These are phyloP conservation scores for Calidris pygmaea DNA, from an alignment of 2,113 vertebrate genomes.

Conservation along the genomic window DNA sequence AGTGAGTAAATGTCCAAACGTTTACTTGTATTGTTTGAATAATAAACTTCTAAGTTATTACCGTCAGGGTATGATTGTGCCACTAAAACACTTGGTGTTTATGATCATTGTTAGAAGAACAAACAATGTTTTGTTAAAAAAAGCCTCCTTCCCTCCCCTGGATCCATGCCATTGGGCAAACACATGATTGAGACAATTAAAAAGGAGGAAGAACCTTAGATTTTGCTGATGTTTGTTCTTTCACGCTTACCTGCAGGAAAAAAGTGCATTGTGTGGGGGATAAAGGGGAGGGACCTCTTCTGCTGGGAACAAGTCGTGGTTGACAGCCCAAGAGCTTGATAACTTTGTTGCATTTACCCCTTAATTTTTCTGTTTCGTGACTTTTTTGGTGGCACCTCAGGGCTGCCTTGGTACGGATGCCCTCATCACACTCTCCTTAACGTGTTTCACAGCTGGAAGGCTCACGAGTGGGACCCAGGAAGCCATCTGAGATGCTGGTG, in stretches of 20 bases:
- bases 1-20: conserved; percentile 25
- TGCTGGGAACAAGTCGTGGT: background rate
- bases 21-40: conserved; percentile 5
- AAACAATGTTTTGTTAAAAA: background rate
- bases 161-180: background rate
- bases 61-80: background rate
- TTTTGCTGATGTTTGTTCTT: background rate
- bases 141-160: background rate
- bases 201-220: background rate
- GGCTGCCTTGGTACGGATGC: background rate
- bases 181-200: background rate
- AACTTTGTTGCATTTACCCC: background rate
- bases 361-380: no score
- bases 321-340: background rate
- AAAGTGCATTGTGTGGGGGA: background rate
- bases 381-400: background rate
- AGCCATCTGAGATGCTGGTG: background rate
- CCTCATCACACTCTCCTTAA: accelerated
- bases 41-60: background rate
- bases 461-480: background rate
- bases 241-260: background rate
- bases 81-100: background rate
- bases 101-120: background rate
- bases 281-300: background rate
- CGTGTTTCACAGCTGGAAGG: accelerated